phyloP scores from a whole-genome alignment of 2,797 vertebrate genomes.

The Poeciliopsis turneri region DNA sequence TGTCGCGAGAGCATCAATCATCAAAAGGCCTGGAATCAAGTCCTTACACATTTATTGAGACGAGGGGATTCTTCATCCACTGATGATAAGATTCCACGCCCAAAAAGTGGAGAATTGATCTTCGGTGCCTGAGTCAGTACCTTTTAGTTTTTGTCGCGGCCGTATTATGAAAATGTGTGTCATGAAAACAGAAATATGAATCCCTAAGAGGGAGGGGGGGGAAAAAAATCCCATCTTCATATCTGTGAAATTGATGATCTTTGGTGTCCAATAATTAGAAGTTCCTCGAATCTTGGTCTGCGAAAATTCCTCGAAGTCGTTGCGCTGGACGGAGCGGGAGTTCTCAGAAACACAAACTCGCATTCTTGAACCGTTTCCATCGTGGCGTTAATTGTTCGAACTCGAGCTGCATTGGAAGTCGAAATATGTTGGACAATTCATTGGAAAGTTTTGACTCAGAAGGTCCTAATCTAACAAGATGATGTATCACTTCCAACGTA shows the following conservation, averaged over 20 bases:
- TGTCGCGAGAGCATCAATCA: constrained; percentile 49
- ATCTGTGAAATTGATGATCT: background rate
- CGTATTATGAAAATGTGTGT: background rate
- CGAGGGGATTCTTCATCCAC: constrained; percentile 1
- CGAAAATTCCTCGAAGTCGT: background rate
- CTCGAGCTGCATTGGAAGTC: background rate
- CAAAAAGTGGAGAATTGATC: background rate
- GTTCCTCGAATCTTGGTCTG: background rate
- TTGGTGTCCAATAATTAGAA: background rate
- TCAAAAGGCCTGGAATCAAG: constrained; percentile 27
- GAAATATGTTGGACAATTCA: background rate
- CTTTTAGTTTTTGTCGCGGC: background rate
- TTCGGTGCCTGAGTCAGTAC: background rate
- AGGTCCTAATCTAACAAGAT: background rate
- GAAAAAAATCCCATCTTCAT: background rate
- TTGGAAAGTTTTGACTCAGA: background rate
- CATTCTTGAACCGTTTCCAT: background rate
- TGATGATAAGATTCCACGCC: background rate
- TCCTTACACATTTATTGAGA: constrained; percentile 7
- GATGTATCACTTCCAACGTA: background rate
- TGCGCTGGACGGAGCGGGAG: background rate
- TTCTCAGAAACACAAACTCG: background rate
- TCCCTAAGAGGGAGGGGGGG: too few relatives aligned
- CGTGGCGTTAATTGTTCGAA: background rate
- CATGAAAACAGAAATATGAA: background rate